A percentile compares a stretch with the other conserved stretches of the same genome.
phyloP scores from a whole-genome alignment of 2,888 invertebrate species.

The Drosophila incognita region DNA sequence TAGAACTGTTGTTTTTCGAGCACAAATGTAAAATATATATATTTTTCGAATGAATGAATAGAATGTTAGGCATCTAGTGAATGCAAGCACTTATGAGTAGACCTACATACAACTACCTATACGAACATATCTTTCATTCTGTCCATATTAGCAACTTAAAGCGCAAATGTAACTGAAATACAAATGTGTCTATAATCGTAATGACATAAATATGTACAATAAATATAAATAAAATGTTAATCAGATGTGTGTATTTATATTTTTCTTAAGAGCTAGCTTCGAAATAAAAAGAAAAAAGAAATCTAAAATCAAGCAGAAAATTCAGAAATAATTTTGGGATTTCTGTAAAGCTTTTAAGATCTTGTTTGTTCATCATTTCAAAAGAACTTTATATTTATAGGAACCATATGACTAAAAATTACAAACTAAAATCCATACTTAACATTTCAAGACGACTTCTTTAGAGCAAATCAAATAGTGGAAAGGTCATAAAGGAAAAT shows the following conservation, averaged over 20 bases:
- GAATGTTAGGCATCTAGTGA: conserved; percentile 13
- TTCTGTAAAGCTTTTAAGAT: neutral
- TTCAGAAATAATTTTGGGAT: neutral
- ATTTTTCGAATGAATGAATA: conserved; percentile 22
- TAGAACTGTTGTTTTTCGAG: conserved; percentile 20
- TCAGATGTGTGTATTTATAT: conserved; percentile 2
- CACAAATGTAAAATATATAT: conserved; percentile 59
- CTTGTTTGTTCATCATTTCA: neutral
- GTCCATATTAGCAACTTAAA: conserved; percentile 62
- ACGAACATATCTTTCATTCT: conserved; percentile 44
- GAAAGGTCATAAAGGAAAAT: neutral
- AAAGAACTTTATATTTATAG: too few relatives aligned
- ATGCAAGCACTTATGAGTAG: conserved; percentile 20
- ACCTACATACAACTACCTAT: conserved; percentile 17
- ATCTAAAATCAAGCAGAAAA: neutral
- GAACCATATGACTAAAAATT: too few relatives aligned
- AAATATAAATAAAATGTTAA: conserved; percentile 72
- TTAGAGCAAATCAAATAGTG: neutral
- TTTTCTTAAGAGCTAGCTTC: neutral
- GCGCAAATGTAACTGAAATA: conserved; percentile 45
- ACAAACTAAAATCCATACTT: neutral
- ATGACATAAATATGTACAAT: conserved; percentile 67
- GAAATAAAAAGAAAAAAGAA: neutral
- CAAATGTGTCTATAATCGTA: conserved; percentile 39
- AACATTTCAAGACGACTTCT: neutral